Percentiles rank a stretch among this genome's conserved stretches.
These are phyloP conservation scores for Tetrax tetrax DNA, from an alignment of 2,113 vertebrate species.

Conservation along the genomic window DNA sequence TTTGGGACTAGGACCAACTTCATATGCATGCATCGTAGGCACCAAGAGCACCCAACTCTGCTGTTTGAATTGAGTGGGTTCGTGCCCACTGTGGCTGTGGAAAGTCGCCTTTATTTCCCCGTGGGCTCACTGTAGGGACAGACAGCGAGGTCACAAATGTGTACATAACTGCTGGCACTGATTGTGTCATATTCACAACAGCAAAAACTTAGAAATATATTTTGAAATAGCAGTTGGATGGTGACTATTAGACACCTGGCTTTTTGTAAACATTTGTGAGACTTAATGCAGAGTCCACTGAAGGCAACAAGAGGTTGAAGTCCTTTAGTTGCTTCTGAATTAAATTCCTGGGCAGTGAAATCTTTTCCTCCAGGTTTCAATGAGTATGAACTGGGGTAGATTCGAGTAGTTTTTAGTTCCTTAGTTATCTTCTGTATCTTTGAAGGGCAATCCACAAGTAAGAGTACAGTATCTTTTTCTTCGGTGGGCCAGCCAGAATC, in stretches of 20 bases:
- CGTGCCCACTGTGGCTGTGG: not conserved
- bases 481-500: not conserved
- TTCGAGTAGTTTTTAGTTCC: not conserved
- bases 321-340: not conserved
- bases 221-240: not conserved
- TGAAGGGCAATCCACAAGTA: not conserved
- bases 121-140: not conserved
- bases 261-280: not conserved
- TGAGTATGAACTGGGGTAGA: not conserved
- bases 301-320: not conserved
- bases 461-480: not conserved
- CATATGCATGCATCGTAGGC: not conserved
- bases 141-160: not conserved
- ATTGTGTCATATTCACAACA: not conserved
- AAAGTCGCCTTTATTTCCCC: not conserved
- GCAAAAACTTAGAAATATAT: not conserved
- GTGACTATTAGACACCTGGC: rapidly evolving
- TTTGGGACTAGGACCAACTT: not conserved
- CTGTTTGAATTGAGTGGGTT: not conserved
- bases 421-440: not conserved
- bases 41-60: not conserved
- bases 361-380: not conserved
- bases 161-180: not conserved
- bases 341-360: not conserved
- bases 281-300: not conserved